Evolutionary conservation across 1,140 invertebrate genomes (phyloP), one percentile per base, ranked within the genome.

Genomic region (Aleiodes sp.): DNA sequence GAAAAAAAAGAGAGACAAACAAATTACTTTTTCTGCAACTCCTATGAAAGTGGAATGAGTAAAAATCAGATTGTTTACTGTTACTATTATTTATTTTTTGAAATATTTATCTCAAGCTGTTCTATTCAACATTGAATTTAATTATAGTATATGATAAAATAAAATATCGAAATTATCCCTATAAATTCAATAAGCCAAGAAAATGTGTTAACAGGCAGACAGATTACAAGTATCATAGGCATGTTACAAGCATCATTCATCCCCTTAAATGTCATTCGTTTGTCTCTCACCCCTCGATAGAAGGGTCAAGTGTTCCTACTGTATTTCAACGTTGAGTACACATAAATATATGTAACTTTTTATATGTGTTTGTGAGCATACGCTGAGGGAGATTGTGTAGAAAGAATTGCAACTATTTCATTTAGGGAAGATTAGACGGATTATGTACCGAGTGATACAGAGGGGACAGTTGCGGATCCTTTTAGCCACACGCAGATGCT

Each of bases 401-500:
- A 75, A 77, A 80, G 80, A 82, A 82, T 82, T 68, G 75, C 78
- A 82, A 82, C 75, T 82, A 82, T 82, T 82, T 82, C 78, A 82
- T 82, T 82, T 82, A 76, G 77, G 78, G 80, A 71, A 80, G 80
- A 81, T 82, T 80, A 78, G 74, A 82, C 76, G 75, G 78, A 82
- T 82, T 82, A 82, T 52, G 46, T 16, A 24, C 14, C 46, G 46
- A 52, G 46, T 52, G 46, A 52, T 21, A 52, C 46, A 43, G 46
- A 16, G 46, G 79, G 75, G 77, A 52, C 65, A 21, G 33, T 41
- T 21, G 8, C 21, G 62, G 65, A n/a, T 10, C 14, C 41, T 33
- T 43, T 59, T 26, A 31, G 37, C 28, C 28, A 70, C 39, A 68
- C 14, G 29, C 35, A 43, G 37, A 43, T 52, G 46, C 46, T 52